Evolutionary conservation across 2,888 invertebrate genomes (phyloP).

Genomic region (Pandemis cinnamomeana): DNA sequence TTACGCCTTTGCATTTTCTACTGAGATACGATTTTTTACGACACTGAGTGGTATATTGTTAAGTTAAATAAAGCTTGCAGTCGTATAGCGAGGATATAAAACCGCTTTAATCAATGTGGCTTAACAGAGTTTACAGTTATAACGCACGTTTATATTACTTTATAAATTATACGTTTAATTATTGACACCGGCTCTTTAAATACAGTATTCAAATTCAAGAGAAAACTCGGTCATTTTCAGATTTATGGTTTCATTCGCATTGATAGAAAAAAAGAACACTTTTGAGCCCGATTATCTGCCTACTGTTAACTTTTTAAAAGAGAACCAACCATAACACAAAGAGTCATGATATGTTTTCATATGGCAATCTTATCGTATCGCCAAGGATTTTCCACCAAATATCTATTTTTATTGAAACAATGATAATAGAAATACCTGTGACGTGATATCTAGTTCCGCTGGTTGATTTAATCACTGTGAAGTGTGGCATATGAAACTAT

Average conservation of each 20-base stretch:
- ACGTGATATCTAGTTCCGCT: not conserved
- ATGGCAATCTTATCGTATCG: not conserved
- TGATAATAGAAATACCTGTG: not conserved
- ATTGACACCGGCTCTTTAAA: too few relatives aligned
- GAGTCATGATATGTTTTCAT: not conserved
- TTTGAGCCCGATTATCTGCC: not conserved
- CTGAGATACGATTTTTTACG: not conserved
- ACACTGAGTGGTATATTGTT: not conserved
- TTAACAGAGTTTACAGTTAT: too few relatives aligned
- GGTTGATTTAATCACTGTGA: not conserved
- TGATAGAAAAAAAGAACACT: not conserved
- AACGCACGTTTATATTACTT: too few relatives aligned
- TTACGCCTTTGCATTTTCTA: not conserved
- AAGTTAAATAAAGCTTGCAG: not conserved
- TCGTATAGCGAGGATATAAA: not conserved
- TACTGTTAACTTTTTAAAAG: not conserved
- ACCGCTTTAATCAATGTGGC: not conserved
- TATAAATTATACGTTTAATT: too few relatives aligned
- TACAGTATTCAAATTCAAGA: not conserved
- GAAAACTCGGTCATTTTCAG: not conserved
- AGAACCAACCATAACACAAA: not conserved
- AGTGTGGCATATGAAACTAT: conserved; percentile 25
- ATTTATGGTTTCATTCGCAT: too few relatives aligned
- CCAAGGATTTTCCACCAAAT: not conserved
- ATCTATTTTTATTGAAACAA: conserved; percentile 3